These are phyloP conservation scores for Ctenosaura bakeri DNA, from an alignment of 2,797 vertebrate species.

Conservation along the genomic window DNA sequence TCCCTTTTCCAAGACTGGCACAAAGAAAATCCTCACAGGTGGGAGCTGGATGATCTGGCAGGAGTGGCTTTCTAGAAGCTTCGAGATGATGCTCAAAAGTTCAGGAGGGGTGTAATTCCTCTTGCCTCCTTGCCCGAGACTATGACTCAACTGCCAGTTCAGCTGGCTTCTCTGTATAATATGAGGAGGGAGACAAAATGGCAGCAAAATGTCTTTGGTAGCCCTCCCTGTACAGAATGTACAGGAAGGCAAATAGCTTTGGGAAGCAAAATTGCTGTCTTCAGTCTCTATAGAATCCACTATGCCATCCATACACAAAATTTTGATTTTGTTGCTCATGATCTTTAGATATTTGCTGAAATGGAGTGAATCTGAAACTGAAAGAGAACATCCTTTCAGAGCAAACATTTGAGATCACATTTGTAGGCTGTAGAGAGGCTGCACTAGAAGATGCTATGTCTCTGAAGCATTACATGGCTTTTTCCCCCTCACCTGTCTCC, in stretches of 20 bases:
- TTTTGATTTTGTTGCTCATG: not conserved
- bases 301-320: not conserved
- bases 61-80: no score
- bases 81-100: no score
- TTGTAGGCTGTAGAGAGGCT: not conserved
- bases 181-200: not conserved
- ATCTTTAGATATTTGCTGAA: not conserved
- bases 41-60: no score
- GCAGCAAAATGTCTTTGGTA: not conserved
- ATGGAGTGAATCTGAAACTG: not conserved
- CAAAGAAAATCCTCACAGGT: no score
- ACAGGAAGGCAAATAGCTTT: not conserved
- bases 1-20: no score
- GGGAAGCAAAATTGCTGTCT: not conserved
- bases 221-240: not conserved
- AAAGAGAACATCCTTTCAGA: not conserved
- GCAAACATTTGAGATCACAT: not conserved
- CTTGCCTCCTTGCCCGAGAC: no score
- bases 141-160: no score
- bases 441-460: not conserved
- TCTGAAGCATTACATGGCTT: not conserved
- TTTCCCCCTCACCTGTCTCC: not conserved
- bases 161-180: not conserved
- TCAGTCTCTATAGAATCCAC: not conserved
- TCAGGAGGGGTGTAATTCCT: no score